Evolutionary conservation across 1,140 invertebrate genomes (phyloP).

Genomic region (Telenomus remus): DNA sequence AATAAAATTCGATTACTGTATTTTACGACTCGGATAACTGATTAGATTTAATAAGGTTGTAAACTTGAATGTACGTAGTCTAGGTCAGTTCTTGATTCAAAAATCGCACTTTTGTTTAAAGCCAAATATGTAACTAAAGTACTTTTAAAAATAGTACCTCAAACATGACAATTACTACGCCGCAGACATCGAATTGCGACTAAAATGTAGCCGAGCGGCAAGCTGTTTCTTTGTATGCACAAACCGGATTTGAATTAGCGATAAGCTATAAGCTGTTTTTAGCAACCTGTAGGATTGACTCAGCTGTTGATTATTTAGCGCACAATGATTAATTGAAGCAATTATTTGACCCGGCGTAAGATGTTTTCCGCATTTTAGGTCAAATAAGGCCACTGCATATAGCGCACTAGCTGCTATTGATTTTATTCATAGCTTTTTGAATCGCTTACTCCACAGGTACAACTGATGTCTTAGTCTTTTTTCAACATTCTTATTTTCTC

Average conservation of each 20-base stretch:
- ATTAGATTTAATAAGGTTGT: not conserved
- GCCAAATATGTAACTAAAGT: too few species aligned
- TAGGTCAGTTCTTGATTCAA: not conserved
- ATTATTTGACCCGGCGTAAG: not conserved
- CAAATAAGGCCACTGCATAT: constrained; percentile 44
- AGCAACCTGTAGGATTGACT: too few species aligned
- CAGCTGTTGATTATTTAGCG: too few species aligned
- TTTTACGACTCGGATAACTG: not conserved
- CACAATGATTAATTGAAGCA: not conserved
- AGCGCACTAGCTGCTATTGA: constrained; percentile 34
- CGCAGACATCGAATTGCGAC: too few species aligned
- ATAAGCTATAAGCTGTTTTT: too few species aligned
- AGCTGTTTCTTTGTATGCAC: too few species aligned
- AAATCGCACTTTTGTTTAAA: too few species aligned
- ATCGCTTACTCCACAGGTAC: constrained; percentile 36
- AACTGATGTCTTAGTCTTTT: constrained; percentile 40
- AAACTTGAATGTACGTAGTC: not conserved
- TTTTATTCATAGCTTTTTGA: constrained; percentile 47
- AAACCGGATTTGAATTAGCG: too few species aligned
- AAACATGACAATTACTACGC: too few species aligned
- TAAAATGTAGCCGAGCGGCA: too few species aligned
- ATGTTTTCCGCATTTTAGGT: constrained; percentile 18
- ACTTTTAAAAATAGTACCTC: too few species aligned
- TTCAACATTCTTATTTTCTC: constrained; percentile 28
- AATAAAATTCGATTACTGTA: too few species aligned